phyloP scores from a whole-genome alignment of 2,797 vertebrate genomes.

The Octomys mimax region DNA sequence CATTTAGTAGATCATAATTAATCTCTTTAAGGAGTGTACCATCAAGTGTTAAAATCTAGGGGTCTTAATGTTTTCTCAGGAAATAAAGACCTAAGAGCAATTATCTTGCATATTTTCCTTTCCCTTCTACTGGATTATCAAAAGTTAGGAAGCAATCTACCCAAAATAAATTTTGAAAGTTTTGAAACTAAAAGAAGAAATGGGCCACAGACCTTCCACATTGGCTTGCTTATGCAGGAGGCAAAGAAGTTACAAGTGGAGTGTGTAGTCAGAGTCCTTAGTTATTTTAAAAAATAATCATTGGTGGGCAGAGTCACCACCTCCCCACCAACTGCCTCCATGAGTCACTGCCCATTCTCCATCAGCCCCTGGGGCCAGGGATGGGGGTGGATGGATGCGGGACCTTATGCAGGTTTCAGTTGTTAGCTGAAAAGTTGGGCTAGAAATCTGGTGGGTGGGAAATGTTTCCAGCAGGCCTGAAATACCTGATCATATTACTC shows the following conservation, averaged over 20 bases:
- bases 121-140: background rate
- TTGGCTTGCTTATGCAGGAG: background rate
- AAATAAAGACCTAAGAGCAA: background rate
- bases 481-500: background rate
- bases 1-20: background rate
- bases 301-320: conserved; percentile 60
- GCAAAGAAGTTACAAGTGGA: conserved; percentile 7
- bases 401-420: conserved; percentile 28
- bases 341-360: conserved; percentile 59
- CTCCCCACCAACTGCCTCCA: conserved; percentile 68
- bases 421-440: conserved; percentile 19
- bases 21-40: background rate
- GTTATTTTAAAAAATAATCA: conserved; percentile 60
- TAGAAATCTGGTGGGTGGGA: conserved; percentile 55
- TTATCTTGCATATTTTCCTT: background rate
- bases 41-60: background rate
- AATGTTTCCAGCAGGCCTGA: conserved; percentile 7
- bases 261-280: conserved; percentile 29
- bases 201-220: background rate
- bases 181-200: conserved; percentile 19
- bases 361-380: background rate
- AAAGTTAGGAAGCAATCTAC: background rate
- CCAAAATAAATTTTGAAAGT: conserved; percentile 32
- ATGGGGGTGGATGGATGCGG: conserved; percentile 45
- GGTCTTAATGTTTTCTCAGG: background rate